A percentile compares a stretch with the other conserved stretches of the same genome.
Conservation (phyloP, 2,888 invertebrate genomes). For the Drosophila dives region DNA sequence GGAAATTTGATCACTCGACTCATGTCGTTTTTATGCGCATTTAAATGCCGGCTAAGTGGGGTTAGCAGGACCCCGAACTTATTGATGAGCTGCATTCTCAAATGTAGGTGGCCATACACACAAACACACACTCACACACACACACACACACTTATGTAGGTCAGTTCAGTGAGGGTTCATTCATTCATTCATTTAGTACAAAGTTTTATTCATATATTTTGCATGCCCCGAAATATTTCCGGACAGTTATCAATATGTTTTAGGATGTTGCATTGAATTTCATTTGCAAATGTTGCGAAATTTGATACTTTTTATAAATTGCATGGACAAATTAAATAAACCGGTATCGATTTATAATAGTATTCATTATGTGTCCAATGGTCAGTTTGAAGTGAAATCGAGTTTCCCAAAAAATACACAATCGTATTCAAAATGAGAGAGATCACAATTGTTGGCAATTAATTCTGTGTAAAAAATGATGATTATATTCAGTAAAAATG, state of each 20-base stretch:
- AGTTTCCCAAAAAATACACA: neutral
- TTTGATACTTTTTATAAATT: conserved; percentile 63
- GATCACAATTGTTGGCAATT: neutral
- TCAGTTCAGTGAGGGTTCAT: conserved; percentile 53
- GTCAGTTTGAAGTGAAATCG: neutral
- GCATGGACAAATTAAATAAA: conserved; percentile 32
- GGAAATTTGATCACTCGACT: conserved; percentile 67
- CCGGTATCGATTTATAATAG: conserved; percentile 39
- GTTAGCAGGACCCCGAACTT: conserved; percentile 44
- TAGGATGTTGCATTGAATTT: conserved; percentile 66
- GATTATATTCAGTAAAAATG: neutral
- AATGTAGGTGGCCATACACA: conserved; percentile 16
- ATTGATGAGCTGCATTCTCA: conserved; percentile 42
- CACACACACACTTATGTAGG: conserved; percentile 19
- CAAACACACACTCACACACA: neutral
- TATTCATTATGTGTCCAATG: conserved; percentile 14
- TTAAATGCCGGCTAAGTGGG: conserved; percentile 73
- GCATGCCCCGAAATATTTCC: conserved; percentile 52
- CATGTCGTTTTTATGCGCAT: conserved; percentile 56
- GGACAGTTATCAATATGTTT: conserved; percentile 45
- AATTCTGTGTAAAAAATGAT: neutral
- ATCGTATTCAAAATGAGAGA: neutral
- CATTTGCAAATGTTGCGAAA: conserved; percentile 74
- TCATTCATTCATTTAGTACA: conserved; percentile 42
- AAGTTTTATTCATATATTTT: conserved; percentile 27